Evolutionary conservation across 2,888 invertebrate species (phyloP).

Genomic region (Scaeva pyrastri): DNA sequence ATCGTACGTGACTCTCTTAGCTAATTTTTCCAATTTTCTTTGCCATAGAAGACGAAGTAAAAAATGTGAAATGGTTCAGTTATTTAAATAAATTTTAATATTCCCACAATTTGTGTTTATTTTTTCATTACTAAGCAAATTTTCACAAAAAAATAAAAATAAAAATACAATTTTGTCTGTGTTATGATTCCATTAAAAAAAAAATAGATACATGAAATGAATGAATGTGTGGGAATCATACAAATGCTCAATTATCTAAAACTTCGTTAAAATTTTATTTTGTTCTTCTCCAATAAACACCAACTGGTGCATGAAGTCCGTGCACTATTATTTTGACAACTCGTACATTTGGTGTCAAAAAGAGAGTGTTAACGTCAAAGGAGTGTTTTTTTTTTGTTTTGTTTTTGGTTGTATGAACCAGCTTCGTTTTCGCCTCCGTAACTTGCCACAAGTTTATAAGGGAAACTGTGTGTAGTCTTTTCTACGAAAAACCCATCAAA

Average conservation of each 20-base stretch:
- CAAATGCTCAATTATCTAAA: neutral
- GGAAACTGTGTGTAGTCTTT: neutral
- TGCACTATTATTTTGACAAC: conserved; percentile 37
- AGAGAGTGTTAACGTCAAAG: conserved; percentile 55
- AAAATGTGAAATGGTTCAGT: too few relatives aligned
- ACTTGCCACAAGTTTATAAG: neutral
- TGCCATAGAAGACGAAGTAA: too few relatives aligned
- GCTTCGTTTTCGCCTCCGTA: neutral
- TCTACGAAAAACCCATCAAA: conserved; percentile 26
- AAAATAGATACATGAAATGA: too few relatives aligned
- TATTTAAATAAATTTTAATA: too few relatives aligned
- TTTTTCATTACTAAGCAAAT: too few relatives aligned
- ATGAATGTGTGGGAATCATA: neutral
- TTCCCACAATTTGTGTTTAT: too few relatives aligned
- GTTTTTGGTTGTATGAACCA: too few relatives aligned
- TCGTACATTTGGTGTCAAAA: conserved; percentile 53
- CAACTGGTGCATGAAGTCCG: conserved; percentile 67
- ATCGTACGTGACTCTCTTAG: too few relatives aligned
- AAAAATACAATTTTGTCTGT: neutral
- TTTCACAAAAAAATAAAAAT: too few relatives aligned
- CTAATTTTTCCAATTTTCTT: too few relatives aligned
- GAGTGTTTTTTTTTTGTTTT: neutral
- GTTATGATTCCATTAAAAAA: neutral
- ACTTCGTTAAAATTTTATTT: neutral
- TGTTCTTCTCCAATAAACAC: conserved; percentile 44